A percentile compares a stretch with the other conserved stretches of the same genome.
Conservation (phyloP, 1,140 invertebrate genomes). For the Lycorma delicatula region DNA sequence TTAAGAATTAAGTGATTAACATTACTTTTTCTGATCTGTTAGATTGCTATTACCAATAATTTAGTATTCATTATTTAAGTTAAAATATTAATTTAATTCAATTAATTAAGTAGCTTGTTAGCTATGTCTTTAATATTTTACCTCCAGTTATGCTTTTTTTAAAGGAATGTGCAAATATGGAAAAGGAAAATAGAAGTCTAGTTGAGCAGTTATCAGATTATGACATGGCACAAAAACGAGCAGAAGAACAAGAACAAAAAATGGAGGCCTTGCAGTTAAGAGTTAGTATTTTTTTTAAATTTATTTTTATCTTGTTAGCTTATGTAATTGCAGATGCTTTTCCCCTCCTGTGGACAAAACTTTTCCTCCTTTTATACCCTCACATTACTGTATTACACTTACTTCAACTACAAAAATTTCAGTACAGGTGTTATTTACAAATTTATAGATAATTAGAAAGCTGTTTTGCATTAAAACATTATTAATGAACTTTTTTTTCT, state of each 20-base stretch:
- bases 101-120: too few species aligned
- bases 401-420: background rate
- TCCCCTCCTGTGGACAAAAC: too few species aligned
- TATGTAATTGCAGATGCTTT: background rate
- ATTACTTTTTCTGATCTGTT: too few species aligned
- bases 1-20: too few species aligned
- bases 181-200: conserved; percentile 56
- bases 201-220: conserved; percentile 41
- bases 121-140: too few species aligned
- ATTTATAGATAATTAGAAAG: background rate
- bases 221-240: conserved; percentile 32
- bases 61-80: too few species aligned
- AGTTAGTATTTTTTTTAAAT: conserved; percentile 34
- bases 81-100: too few species aligned
- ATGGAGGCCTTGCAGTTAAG: conserved; percentile 44
- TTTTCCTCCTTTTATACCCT: background rate
- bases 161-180: conserved; percentile 39
- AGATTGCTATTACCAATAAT: too few species aligned
- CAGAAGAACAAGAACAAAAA: conserved; percentile 41
- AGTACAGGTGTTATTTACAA: background rate
- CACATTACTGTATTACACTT: background rate
- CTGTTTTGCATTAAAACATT: background rate
- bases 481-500: background rate
- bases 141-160: too few species aligned
- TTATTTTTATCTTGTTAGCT: background rate